Evolutionary conservation across 2,113 vertebrate species (phyloP), one percentile per base, ranked within the genome.

Genomic region (Illadopsis cleaveri): DNA sequence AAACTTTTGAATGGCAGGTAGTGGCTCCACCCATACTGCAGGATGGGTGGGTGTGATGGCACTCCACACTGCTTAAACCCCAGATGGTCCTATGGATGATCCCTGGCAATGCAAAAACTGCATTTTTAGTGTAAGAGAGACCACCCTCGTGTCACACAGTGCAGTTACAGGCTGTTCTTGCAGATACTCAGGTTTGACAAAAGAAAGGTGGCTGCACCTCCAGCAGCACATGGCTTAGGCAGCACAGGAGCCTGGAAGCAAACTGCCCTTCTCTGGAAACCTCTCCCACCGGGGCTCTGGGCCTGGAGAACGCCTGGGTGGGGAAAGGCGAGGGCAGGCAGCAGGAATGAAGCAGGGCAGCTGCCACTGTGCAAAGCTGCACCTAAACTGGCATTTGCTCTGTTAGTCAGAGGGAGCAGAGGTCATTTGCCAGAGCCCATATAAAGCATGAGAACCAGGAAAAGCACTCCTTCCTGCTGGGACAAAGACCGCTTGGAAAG

Each of bases 401-500:
- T 54, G 2, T 68, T 45, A 60, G 37, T 69, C 89, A 82, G 61
- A 44, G 51, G 66, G 50, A 60, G 45, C 15, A 40, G 45, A 70
- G 61, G 44, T 89, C 6, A 0, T 16, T 82, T 6, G 0, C 3
- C 5, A n/a, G 61, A 53, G 83, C 0, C 0, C 5, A 40, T 81
- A 81, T 56, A 93, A 93, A 73, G 15, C 24, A 10, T 27, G 50
- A 56, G 68, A 81, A 87, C 40, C 68, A 81, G 90, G 87, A 83
- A 77, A n/a, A 77, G 11, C 40, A 51, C 3, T 21, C 0, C 0
- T 3, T 0, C 10, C 24, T 78, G 6, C 25, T 3, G 7, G 23
- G 28, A 65, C 22, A 10, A 61, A 38, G 54, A 42, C 9, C 0
- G 13, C 48, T 86, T 10, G 1, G 20, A 7, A 6, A 50, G 90